A percentile compares a stretch with the other conserved stretches of the same genome.
These are phyloP conservation scores for Sturnira hondurensis DNA, from an alignment of 2,113 vertebrate genomes.

Conservation along the genomic window DNA sequence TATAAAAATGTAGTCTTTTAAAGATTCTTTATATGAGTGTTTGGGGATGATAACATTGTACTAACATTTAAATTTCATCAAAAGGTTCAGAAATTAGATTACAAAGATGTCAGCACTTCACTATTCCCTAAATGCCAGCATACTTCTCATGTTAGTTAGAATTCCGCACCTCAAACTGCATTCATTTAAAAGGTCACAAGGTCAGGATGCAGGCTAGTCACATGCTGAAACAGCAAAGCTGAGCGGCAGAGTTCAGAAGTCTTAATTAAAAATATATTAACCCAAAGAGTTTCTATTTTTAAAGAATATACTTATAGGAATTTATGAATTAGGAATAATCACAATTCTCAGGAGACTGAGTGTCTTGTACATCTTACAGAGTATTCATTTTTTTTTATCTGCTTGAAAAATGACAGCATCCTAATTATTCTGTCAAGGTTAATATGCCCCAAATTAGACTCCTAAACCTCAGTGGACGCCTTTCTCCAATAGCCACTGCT, in stretches of 20 bases:
- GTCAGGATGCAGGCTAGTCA: background rate
- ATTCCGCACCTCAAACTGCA: background rate
- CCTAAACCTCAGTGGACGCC: conserved; percentile 51
- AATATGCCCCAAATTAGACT: conserved; percentile 60
- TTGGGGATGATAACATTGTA: background rate
- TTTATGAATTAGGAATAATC: conserved; percentile 61
- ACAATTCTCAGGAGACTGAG: conserved; percentile 43
- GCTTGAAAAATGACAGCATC: conserved; percentile 65
- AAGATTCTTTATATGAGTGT: background rate
- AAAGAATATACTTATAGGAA: conserved; percentile 33
- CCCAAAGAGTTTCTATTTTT: conserved; percentile 42
- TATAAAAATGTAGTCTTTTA: background rate
- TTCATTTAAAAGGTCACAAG: conserved; percentile 17
- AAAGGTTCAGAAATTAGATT: conserved; percentile 47
- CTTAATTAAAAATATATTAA: conserved; percentile 52
- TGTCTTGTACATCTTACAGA: background rate
- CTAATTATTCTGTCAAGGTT: conserved; percentile 73
- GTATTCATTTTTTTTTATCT: conserved; percentile 60
- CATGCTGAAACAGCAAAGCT: background rate
- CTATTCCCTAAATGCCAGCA: conserved; percentile 16
- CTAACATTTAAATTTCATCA: conserved; percentile 50
- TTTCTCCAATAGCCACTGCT: conserved; percentile 55
- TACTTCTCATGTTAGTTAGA: conserved; percentile 1
- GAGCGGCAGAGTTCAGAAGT: background rate
- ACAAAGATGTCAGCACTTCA: conserved; percentile 24